Conservation (phyloP, 2,888 invertebrate species). For the Lithophane leautieri region DNA sequence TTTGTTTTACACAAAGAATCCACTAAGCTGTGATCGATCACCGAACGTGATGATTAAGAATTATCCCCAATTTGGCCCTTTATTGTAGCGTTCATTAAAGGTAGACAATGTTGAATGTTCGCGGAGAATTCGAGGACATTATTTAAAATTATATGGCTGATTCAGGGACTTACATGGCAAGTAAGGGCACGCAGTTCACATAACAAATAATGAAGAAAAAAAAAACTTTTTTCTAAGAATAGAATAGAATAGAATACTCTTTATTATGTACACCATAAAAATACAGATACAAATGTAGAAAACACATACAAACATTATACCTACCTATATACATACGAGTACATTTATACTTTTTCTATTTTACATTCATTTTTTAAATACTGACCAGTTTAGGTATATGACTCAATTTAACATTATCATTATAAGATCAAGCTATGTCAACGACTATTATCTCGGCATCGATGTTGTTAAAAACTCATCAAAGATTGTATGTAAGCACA, state of each 20-base stretch:
- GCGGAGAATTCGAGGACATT: background rate
- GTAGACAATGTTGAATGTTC: background rate
- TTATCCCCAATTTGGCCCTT: background rate
- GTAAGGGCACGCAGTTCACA: background rate
- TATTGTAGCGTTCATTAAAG: background rate
- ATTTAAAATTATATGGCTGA: background rate
- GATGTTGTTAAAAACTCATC: slow-evolving; percentile 19
- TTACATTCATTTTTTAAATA: too few species aligned
- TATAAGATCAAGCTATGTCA: slow-evolving; percentile 2
- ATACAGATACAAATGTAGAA: too few species aligned
- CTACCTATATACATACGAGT: too few species aligned
- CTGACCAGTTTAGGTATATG: background rate
- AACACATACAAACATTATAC: too few species aligned
- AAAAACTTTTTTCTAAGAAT: too few species aligned
- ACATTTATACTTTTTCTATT: too few species aligned
- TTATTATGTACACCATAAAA: too few species aligned
- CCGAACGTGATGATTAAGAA: background rate
- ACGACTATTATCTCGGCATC: background rate
- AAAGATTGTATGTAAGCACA: slow-evolving; percentile 10
- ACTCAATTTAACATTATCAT: background rate
- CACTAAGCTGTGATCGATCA: background rate
- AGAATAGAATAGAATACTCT: too few species aligned
- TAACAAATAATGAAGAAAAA: background rate
- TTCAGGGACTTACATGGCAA: background rate
- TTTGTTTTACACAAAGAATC: background rate